Percentiles rank a stretch among this genome's conserved stretches.
phyloP scores from a whole-genome alignment of 2,888 invertebrate species.

The Seira sanloemensis region DNA sequence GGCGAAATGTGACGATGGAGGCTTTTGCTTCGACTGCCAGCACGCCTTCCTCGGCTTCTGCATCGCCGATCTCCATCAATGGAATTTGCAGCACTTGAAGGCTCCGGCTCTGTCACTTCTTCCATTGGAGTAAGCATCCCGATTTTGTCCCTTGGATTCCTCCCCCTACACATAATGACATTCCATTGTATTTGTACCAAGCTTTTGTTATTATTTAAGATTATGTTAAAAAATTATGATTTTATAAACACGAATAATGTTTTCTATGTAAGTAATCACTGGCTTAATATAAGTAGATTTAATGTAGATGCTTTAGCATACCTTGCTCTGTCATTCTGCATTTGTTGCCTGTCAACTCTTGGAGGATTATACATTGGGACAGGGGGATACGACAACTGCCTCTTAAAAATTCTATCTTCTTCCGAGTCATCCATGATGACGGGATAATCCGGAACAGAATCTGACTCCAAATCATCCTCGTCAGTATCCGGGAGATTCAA shows the following conservation, averaged over 20 bases:
- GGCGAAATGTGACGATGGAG: slow-evolving; percentile 21
- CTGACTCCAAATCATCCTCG: slow-evolving; percentile 74
- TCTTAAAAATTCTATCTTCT: slow-evolving; percentile 56
- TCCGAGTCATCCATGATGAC: slow-evolving; percentile 47
- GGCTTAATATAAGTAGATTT: too few species aligned
- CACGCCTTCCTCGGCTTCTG: slow-evolving; percentile 21
- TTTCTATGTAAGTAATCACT: too few species aligned
- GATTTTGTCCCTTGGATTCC: slow-evolving; percentile 56
- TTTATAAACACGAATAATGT: too few species aligned
- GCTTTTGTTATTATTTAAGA: too few species aligned
- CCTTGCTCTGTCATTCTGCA: slow-evolving; percentile 41
- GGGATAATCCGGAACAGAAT: slow-evolving; percentile 70
- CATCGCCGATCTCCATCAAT: slow-evolving; percentile 40
- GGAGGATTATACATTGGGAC: slow-evolving; percentile 70
- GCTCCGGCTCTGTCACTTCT: slow-evolving; percentile 65
- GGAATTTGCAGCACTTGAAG: slow-evolving; percentile 63
- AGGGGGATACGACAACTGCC: slow-evolving; percentile 71
- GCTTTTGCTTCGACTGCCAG: slow-evolving; percentile 14
- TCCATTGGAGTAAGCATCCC: slow-evolving; percentile 63
- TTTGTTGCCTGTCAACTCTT: neutral
- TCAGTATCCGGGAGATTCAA: slow-evolving; percentile 75
- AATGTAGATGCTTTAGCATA: too few species aligned
- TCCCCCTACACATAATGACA: too few species aligned
- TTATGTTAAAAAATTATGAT: too few species aligned
- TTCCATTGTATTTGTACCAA: too few species aligned